These are phyloP conservation scores for Muricea muricata DNA, from an alignment of 92 coral and sea anemone species.

Conservation along the genomic window DNA sequence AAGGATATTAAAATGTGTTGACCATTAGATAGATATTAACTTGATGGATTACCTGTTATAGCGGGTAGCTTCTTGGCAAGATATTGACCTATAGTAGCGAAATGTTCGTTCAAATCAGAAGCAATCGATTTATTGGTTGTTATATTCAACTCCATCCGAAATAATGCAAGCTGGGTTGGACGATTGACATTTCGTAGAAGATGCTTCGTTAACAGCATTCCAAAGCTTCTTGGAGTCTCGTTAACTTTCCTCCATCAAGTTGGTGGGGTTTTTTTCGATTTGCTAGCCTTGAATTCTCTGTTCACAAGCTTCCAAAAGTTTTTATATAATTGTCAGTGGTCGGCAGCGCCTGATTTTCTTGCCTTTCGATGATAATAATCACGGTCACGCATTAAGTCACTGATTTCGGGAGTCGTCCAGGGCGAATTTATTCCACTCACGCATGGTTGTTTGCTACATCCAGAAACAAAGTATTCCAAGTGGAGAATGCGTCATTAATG, in stretches of 20 bases:
- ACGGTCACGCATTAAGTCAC: conserved; percentile 33
- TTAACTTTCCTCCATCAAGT: conserved; percentile 4
- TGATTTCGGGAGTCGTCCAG: conserved; percentile 50
- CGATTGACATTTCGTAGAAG: conserved; percentile 31
- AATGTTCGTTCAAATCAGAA: neutral
- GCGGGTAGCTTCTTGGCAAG: neutral
- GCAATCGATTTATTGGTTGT: neutral
- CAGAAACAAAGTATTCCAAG: conserved; percentile 36
- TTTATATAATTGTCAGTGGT: conserved; percentile 20
- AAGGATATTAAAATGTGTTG: neutral
- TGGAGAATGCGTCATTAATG: conserved; percentile 35
- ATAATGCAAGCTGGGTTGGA: conserved; percentile 19
- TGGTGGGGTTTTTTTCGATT: neutral
- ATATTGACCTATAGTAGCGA: neutral
- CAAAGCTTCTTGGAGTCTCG: neutral
- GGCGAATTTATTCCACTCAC: conserved; percentile 25
- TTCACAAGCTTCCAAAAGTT: conserved; percentile 32
- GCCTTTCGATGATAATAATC: conserved; percentile 26
- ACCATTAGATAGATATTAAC: neutral
- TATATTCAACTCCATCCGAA: neutral
- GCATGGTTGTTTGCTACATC: conserved; percentile 37
- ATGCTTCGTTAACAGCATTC: conserved; percentile 46
- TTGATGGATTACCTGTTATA: neutral
- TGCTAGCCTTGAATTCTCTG: conserved; percentile 6
- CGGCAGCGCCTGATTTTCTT: conserved; percentile 35